Conservation (phyloP, 2,888 invertebrate genomes). For the Zhuqinia jingwanae region DNA sequence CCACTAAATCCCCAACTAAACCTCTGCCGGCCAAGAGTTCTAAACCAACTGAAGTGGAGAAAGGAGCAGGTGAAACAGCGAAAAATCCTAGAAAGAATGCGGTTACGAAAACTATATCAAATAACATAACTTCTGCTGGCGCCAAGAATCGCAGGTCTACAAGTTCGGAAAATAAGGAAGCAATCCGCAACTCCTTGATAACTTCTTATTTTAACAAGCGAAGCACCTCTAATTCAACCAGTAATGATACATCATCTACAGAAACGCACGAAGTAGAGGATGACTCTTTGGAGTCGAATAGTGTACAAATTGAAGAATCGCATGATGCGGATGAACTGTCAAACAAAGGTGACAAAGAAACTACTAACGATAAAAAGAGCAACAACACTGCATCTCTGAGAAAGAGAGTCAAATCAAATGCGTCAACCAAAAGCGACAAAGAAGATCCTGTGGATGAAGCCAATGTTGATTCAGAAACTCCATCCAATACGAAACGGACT, state of each 20-base stretch:
- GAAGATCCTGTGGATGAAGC: conserved; percentile 18
- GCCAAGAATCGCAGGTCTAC: conserved; percentile 37
- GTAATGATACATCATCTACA: conserved; percentile 14
- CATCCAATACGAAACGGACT: conserved; percentile 26
- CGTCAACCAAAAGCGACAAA: conserved; percentile 57
- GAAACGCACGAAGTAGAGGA: conserved; percentile 9
- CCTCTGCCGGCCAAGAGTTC: conserved; percentile 1
- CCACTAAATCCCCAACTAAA: conserved; percentile 53
- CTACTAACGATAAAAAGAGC: background rate
- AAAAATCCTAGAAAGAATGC: background rate
- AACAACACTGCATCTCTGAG: background rate
- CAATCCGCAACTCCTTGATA: conserved; percentile 41
- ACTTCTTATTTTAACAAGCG: conserved; percentile 63
- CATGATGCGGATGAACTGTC: background rate
- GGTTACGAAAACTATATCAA: background rate
- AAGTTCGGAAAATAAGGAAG: conserved; percentile 45
- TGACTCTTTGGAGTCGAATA: conserved; percentile 12
- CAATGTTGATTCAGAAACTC: background rate
- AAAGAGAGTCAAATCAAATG: conserved; percentile 35
- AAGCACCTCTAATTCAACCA: conserved; percentile 16
- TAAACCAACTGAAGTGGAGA: conserved; percentile 1
- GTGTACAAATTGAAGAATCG: conserved; percentile 6
- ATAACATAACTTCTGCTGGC: background rate
- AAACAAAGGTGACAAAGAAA: background rate
- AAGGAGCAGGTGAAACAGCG: background rate